Base-by-base conservation (phyloP, 2,888 invertebrate species). In the Agriopis marginaria region DNA sequence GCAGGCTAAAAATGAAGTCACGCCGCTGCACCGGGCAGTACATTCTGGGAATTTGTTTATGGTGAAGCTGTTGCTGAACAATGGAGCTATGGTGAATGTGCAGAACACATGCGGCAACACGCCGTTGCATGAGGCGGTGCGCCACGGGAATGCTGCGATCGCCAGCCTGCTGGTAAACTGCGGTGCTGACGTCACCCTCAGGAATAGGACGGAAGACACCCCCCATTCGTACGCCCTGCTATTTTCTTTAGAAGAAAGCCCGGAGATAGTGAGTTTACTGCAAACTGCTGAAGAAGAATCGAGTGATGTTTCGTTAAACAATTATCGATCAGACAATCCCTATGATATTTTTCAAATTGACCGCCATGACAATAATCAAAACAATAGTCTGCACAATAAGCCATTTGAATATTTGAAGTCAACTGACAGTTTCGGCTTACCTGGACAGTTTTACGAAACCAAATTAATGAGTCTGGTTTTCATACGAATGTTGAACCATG, bases 391-490 rank as follows among this genome's bases (percentile, higher is more conserved):
- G n/a, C 32, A 39, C 42, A 67, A 53, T 17, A 10, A 14, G 17
- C 12, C 44, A 47, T 51, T 62, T 4, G 66, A 68, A 2, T 75
- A 72, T 55, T 17, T 51, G 9, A 77, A 77, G 62, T 61, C 74
- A 66, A 59, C 61, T 0, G 76, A 75, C 9, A 71, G 70, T 0
- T 68, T 71, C 4, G 76, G 76, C 2, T 71, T 75, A n/a, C 56
- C 56, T 51, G 77, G 77, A 9, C 74, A 75, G 32, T 71, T 77
- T n/a, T 77, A 75, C 47, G 76, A 77, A 70, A 83, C 83, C 1
- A 84, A 84, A 63, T 61, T 84, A 1, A 67, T 84, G 51, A 77
- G 79, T 59, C 75, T 84, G 66, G 74, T 84, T 12, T 66, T 79
- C 7, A 75, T 80, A 47, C 75, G 81, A 75, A 78, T 81, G 5